Evolutionary conservation across 2,113 vertebrate species (phyloP).

Genomic region (Anser brachyrhynchus): DNA sequence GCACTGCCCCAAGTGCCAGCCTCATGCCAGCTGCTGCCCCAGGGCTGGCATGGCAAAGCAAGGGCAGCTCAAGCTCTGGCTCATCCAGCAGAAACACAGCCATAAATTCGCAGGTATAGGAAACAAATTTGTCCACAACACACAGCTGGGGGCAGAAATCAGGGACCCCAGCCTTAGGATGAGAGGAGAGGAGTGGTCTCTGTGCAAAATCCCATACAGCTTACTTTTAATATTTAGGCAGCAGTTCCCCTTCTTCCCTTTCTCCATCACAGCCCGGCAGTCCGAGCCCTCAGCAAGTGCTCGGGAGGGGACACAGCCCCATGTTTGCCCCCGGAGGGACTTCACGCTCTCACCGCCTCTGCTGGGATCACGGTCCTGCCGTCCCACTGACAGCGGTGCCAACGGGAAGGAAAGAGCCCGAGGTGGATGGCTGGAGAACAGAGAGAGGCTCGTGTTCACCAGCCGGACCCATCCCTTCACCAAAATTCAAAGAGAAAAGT

Average conservation of each 20-base stretch:
- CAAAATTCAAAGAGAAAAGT: conserved; percentile 5
- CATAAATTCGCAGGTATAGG: too few relatives aligned
- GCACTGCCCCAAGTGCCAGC: background rate
- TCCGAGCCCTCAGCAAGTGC: background rate
- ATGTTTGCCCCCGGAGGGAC: background rate
- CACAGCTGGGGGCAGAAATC: background rate
- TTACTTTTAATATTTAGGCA: background rate
- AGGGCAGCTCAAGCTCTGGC: background rate
- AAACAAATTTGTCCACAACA: background rate
- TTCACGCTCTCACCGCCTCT: fast-evolving
- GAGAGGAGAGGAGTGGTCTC: background rate
- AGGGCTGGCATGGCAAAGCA: background rate
- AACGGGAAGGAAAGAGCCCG: background rate
- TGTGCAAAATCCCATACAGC: background rate
- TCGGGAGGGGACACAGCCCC: background rate
- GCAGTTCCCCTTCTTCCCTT: background rate
- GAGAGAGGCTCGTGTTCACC: conserved; percentile 11
- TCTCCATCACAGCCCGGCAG: background rate
- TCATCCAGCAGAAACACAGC: background rate
- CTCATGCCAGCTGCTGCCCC: background rate
- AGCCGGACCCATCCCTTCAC: background rate
- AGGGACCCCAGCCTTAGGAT: background rate
- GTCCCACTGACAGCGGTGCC: background rate
- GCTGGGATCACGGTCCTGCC: background rate
- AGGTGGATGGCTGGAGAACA: background rate